Evolutionary conservation across 2,113 vertebrate species (phyloP).

Genomic region (Morone saxatilis): DNA sequence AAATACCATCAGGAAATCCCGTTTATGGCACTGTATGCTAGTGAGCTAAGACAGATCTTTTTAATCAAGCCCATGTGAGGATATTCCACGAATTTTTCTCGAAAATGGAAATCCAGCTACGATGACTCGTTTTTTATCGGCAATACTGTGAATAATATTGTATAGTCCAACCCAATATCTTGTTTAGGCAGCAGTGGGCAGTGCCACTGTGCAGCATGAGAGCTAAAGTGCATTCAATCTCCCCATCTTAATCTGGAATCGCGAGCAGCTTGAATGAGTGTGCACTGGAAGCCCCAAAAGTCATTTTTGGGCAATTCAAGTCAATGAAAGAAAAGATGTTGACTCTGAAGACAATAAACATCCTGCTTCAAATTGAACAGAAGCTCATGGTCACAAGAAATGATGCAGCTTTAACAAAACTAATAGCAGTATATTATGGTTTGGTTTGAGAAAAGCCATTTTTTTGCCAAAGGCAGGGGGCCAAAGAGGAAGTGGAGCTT

Average conservation of each 20-base stretch:
- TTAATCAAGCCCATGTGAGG: too few relatives aligned
- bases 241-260: not conserved
- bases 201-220: not conserved
- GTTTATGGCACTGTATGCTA: too few relatives aligned
- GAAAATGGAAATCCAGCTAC: too few relatives aligned
- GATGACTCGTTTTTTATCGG: too few relatives aligned
- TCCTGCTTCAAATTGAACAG: not conserved
- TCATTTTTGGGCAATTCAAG: not conserved
- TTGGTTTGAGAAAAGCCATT: not conserved
- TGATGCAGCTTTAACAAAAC: too few relatives aligned
- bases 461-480: not conserved
- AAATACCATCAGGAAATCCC: too few relatives aligned
- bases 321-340: not conserved
- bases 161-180: too few relatives aligned
- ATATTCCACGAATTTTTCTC: too few relatives aligned
- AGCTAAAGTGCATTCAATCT: not conserved
- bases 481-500: not conserved
- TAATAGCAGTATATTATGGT: not conserved
- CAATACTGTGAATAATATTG: too few relatives aligned
- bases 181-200: too few relatives aligned
- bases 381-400: not conserved
- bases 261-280: not conserved
- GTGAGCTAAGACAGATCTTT: too few relatives aligned
- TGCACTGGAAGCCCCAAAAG: not conserved
- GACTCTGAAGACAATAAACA: not conserved